Evolutionary conservation across 1,140 invertebrate species (phyloP).

Genomic region (Zaprionus ornatus): DNA sequence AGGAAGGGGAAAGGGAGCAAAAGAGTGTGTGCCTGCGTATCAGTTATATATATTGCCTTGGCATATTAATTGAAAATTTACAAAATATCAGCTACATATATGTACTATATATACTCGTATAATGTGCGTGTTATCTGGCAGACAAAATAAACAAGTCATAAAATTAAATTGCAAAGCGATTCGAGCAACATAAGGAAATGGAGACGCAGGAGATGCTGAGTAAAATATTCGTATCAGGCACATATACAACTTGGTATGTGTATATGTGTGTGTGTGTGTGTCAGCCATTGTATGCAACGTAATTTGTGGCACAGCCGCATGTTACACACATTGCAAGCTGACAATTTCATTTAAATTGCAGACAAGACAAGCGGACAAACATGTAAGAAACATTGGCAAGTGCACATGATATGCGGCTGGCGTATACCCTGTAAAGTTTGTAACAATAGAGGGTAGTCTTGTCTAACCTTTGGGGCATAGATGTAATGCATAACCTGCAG

Average conservation of each 20-base stretch:
- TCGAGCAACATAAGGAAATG: slow-evolving; percentile 11
- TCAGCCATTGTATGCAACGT: slow-evolving; percentile 58
- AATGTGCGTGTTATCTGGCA: slow-evolving; percentile 28
- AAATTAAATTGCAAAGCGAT: slow-evolving; percentile 55
- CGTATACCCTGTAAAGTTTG: slow-evolving; percentile 3
- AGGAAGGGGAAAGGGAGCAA: neutral
- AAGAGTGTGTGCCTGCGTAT: neutral
- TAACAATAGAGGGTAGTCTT: too few relatives aligned
- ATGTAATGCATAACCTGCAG: neutral
- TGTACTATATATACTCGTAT: slow-evolving; percentile 4
- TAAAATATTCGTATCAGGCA: slow-evolving; percentile 49
- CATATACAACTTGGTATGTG: slow-evolving; percentile 25
- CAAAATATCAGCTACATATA: slow-evolving; percentile 10
- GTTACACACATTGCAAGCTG: slow-evolving; percentile 80
- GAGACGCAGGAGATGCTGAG: slow-evolving; percentile 15
- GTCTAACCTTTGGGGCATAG: neutral
- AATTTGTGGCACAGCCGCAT: slow-evolving; percentile 77
- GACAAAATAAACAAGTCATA: slow-evolving; percentile 57
- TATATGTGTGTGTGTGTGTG: slow-evolving; percentile 32
- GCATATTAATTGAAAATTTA: slow-evolving; percentile 41
- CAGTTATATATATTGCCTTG: slow-evolving; percentile 7
- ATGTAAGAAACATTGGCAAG: neutral
- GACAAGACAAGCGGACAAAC: slow-evolving; percentile 54
- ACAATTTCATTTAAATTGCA: slow-evolving; percentile 81
- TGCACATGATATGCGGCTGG: neutral